Evolutionary conservation across 2,888 invertebrate species (phyloP), one percentile per base, ranked within the genome.

Genomic region (Pachycephus smyrnensis): DNA sequence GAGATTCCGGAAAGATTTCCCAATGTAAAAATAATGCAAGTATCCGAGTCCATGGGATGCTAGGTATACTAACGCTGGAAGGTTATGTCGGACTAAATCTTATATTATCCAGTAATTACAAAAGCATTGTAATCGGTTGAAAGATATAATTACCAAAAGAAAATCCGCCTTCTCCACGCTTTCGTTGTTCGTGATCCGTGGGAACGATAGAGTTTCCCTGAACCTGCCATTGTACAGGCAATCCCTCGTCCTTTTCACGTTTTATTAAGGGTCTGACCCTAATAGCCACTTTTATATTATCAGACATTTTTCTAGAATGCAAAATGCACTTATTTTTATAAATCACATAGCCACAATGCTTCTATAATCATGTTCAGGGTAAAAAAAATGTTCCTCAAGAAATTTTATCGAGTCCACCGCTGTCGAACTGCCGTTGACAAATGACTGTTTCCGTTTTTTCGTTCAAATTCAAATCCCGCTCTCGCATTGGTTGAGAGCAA

Each of bases 261-360:
- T 93, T 90, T 85, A 95, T 94, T 12, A 95, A 89, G 33, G 96
- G 96, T 73, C 96, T 93, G 82, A 95, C 93, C 92, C 96, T 95
- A 80, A 96, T 95, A 79, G 95, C 95, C 77, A 96, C 96, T 93
- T 95, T 94, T 76, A 96, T 95, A 88, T 94, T 95, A 88, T 94
- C 93, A 88, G 94, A 93, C 94, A 94, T 94, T 69, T 83, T 85
- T 71, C 12, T 2, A 33, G 31, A 23, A 55, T 55, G 23, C 9
- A 23, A 55, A 55, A 23, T 55, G 55, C 55, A 55, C 55, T 55
- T 9, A 23, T 23, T 55, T 3, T 55, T 55, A 55, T 6, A 55
- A 55, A 55, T 55, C 55, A 55, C 55, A 55, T 55, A 55, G 55
- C 23, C 23, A 55, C 55, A 55, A 55, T 55, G 9, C 23, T 23